phyloP scores from a whole-genome alignment of 1,140 invertebrate genomes.

The Aphaenogaster floridana region DNA sequence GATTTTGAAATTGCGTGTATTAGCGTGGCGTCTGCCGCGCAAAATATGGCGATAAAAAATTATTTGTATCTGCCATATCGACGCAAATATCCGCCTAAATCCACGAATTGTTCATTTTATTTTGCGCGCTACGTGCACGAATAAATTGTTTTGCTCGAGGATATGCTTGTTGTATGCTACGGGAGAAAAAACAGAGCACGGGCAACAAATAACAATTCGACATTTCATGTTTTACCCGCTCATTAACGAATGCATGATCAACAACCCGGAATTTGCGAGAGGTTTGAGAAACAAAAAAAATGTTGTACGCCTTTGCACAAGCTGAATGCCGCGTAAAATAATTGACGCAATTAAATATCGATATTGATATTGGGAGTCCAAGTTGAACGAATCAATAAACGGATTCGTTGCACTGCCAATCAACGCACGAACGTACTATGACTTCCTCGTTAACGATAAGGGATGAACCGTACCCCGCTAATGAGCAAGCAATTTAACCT shows the following conservation, averaged over 20 bases:
- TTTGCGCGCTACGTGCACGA: slow-evolving; percentile 10
- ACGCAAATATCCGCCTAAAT: background rate
- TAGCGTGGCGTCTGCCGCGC: background rate
- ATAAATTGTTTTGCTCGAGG: slow-evolving; percentile 59
- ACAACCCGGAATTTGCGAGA: slow-evolving; percentile 40
- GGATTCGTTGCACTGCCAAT: slow-evolving; percentile 45
- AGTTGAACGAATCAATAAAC: slow-evolving; percentile 48
- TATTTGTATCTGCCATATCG: background rate
- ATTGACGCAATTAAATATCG: slow-evolving; percentile 64
- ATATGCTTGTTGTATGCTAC: slow-evolving; percentile 34
- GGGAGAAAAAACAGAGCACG: background rate
- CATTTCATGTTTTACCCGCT: slow-evolving; percentile 40
- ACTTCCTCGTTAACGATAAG: slow-evolving; percentile 59
- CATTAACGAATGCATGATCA: slow-evolving; percentile 46
- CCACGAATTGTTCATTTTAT: slow-evolving; percentile 54
- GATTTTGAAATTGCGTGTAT: slow-evolving; percentile 44
- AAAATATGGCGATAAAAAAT: slow-evolving; percentile 24
- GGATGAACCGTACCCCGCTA: slow-evolving; percentile 40
- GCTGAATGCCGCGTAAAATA: slow-evolving; percentile 38
- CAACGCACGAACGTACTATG: slow-evolving; percentile 23
- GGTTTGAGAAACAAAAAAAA: slow-evolving; percentile 36
- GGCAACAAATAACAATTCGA: slow-evolving; percentile 47
- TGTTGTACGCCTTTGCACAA: background rate
- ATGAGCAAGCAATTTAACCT: slow-evolving; percentile 57
- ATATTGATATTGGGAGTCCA: slow-evolving; percentile 25